Base-by-base conservation (phyloP, 2,888 invertebrate genomes). In the Leptopilina myrica region DNA sequence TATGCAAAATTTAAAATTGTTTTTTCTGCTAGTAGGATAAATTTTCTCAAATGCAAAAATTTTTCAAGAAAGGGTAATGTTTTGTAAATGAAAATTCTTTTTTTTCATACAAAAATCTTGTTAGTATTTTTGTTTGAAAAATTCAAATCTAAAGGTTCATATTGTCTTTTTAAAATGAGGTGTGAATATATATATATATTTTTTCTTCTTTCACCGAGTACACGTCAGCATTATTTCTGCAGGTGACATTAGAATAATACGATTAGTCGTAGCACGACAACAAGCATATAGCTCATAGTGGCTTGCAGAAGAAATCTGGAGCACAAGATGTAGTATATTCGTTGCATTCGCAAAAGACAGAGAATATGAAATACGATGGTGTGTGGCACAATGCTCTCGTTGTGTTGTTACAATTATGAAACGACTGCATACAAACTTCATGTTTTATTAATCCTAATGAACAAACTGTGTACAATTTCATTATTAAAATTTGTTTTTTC, bases 201-300 rank as follows among this genome's bases (percentile, higher is more conserved):
- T 69, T 73, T 73, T 14, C 26, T 33, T 2, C 9, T 49, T 49
- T n/a, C 20, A 1, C 20, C 3, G 11, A 56, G 33, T 56, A 73
- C 33, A 73, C 49, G 73, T 73, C 33, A 73, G 73, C 33, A 73
- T 33, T 73, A 56, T 33, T 73, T 73, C 73, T 73, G 73, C 56
- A 40, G 56, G 33, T 73, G 73, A n/a, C 73, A 73, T 53, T 56
- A 20, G 62, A 56, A 79, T 40, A 84, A 82, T 78, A 78, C 77
- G 80, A 84, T 82, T 82, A 82, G 80, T 62, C 66, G 64, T 66
- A 69, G 79, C 78, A 76, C 79, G 78, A 80, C 78, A 80, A 79
- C 81, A 56, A 56, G 56, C 53, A 33, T 40, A 73, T 40, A 73
- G 56, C 64, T 5, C 65, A 46, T 40, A 78, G 65, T 53, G 49